A percentile compares a stretch with the other conserved stretches of the same genome.
Conservation (phyloP, 2,888 invertebrate genomes). For the Tigriopus californicus region DNA sequence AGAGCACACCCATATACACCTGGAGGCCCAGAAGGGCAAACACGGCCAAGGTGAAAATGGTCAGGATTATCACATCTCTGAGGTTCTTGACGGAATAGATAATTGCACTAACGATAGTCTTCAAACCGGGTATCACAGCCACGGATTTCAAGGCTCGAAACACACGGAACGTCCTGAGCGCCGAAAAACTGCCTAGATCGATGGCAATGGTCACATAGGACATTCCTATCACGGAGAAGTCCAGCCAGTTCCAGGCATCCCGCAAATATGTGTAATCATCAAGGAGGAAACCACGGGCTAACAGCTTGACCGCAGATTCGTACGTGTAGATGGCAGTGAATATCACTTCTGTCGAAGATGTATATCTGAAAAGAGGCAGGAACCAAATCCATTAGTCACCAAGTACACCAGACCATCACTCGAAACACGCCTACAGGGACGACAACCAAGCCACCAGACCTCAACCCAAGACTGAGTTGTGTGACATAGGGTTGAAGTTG, state of each 20-base stretch:
- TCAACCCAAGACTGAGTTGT: too few relatives aligned
- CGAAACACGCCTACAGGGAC: too few relatives aligned
- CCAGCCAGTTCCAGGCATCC: slow-evolving; percentile 99
- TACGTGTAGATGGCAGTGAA: slow-evolving; percentile 99
- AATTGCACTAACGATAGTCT: slow-evolving; percentile 97
- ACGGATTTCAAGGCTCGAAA: slow-evolving; percentile 97
- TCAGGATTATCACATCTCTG: slow-evolving; percentile 95
- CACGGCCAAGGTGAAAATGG: slow-evolving; percentile 93
- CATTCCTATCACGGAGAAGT: slow-evolving; percentile 91
- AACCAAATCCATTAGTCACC: not conserved
- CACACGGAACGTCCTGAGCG: slow-evolving; percentile 96
- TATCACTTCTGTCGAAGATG: slow-evolving; percentile 43
- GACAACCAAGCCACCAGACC: too few relatives aligned
- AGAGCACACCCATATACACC: slow-evolving; percentile 89
- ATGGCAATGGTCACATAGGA: slow-evolving; percentile 94
- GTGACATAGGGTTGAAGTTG: too few relatives aligned
- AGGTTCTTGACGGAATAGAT: slow-evolving; percentile 98
- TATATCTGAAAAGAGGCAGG: slow-evolving; percentile 39
- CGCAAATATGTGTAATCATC: slow-evolving; percentile 99
- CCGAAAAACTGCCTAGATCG: slow-evolving; percentile 96
- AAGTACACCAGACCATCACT: not conserved
- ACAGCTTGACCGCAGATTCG: slow-evolving; percentile 96
- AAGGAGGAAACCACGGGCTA: slow-evolving; percentile 97
- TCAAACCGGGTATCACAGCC: slow-evolving; percentile 96
- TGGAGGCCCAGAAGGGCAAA: slow-evolving; percentile 61